These are phyloP conservation scores for Seriola rivoliana DNA, from an alignment of 2,113 vertebrate species.

Conservation along the genomic window DNA sequence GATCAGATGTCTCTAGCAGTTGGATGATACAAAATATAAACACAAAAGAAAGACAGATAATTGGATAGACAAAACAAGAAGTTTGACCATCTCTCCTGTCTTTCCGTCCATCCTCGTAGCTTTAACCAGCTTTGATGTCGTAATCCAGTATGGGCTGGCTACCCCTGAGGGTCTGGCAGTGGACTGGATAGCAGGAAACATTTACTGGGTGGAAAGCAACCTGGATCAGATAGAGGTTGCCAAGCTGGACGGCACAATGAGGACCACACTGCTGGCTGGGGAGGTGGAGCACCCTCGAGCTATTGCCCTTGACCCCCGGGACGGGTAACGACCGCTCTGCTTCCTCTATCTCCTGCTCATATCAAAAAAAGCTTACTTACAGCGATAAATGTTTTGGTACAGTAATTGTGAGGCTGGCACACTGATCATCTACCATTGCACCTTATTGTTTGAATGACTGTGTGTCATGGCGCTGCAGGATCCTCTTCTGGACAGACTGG, in stretches of 20 bases:
- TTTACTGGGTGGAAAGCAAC: constrained; percentile 99
- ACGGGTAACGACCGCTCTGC: constrained; percentile 85
- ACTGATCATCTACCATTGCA: background rate
- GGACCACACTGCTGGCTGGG: constrained; percentile 94
- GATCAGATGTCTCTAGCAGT: background rate
- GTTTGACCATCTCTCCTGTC: background rate
- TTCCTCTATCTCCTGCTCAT: background rate
- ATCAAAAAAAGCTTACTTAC: background rate
- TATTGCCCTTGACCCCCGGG: constrained; percentile 95
- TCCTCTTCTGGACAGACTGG: constrained; percentile 99
- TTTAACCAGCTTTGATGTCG: constrained; percentile 94
- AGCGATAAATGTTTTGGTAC: background rate
- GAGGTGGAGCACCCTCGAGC: constrained; percentile 97
- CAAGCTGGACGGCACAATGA: constrained; percentile 94
- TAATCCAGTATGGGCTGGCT: constrained; percentile 96
- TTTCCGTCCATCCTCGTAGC: constrained; percentile 51
- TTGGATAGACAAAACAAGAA: background rate
- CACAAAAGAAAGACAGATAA: background rate
- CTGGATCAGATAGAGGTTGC: constrained; percentile 99
- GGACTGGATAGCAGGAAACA: constrained; percentile 99
- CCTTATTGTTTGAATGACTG: background rate
- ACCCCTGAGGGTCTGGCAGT: constrained; percentile 96
- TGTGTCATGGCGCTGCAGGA: constrained; percentile 76
- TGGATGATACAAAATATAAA: background rate
- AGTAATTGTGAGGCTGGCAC: background rate